phyloP scores from a whole-genome alignment of 2,797 vertebrate genomes.

The Nasua narica region DNA sequence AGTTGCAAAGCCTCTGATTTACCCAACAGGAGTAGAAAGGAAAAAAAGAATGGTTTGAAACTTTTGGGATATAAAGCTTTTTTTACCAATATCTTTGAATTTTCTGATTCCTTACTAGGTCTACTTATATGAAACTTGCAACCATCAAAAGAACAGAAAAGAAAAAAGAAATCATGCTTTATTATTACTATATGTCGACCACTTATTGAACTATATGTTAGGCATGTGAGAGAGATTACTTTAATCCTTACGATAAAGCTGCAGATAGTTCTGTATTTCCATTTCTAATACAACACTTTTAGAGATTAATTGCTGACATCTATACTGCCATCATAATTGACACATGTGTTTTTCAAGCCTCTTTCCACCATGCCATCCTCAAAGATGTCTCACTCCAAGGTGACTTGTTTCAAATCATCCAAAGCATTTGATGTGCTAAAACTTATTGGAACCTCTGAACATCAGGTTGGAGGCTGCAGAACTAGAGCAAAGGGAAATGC shows the following conservation, averaged over 20 bases:
- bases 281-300: slow-evolving; percentile 51
- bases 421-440: slow-evolving; percentile 57
- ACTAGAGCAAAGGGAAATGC: slow-evolving; percentile 69
- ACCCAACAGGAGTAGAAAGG: neutral
- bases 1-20: slow-evolving; percentile 5
- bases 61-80: neutral
- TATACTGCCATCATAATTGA: neutral
- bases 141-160: neutral
- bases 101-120: neutral
- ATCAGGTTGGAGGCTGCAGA: slow-evolving; percentile 63
- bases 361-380: neutral
- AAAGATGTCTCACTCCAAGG: neutral
- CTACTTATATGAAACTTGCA: neutral
- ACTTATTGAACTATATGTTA: slow-evolving; percentile 12
- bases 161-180: neutral
- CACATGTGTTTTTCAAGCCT: neutral
- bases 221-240: slow-evolving; percentile 32
- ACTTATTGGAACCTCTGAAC: slow-evolving; percentile 62
- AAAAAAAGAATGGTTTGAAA: neutral
- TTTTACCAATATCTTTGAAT: neutral
- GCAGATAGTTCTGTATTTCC: neutral
- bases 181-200: neutral
- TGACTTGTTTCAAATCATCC: slow-evolving; percentile 63
- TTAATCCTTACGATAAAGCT: neutral
- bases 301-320: neutral